Percentiles rank a stretch among this genome's conserved stretches.
Evolutionary conservation across 2,797 vertebrate genomes (phyloP).

Genomic region (Arrhamphus sclerolepis): DNA sequence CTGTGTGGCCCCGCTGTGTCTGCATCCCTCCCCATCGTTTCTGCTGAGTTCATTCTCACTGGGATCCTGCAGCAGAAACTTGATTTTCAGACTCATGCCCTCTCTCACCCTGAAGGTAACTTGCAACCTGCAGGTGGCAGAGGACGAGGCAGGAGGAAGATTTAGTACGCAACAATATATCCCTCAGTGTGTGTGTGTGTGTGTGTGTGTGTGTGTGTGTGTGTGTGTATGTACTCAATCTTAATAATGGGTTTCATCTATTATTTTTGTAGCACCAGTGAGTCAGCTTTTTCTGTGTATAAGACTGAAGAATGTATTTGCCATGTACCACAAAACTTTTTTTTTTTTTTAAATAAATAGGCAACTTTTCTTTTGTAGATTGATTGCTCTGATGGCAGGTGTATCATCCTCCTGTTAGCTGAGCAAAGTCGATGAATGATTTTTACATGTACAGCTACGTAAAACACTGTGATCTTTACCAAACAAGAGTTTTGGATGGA

Average conservation of each 20-base stretch:
- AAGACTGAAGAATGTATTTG: constrained; percentile 24
- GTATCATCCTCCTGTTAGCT: background rate
- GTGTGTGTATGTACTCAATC: no score
- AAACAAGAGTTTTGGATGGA: background rate
- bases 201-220: no score
- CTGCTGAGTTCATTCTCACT: constrained; percentile 87
- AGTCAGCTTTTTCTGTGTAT: constrained; percentile 9
- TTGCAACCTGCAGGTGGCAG: constrained; percentile 41
- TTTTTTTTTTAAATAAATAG: background rate
- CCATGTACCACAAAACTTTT: background rate
- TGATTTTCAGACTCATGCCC: constrained; percentile 73
- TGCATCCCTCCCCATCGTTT: constrained; percentile 81
- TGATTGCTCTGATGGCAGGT: no score
- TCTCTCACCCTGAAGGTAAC: constrained; percentile 46
- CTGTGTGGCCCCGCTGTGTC: constrained; percentile 77
- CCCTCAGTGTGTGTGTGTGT: background rate
- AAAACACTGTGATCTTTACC: no score
- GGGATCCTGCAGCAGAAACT: constrained; percentile 88
- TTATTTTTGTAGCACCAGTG: constrained; percentile 9
- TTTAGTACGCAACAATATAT: background rate
- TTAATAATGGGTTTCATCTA: background rate
- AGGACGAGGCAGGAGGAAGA: constrained; percentile 66
- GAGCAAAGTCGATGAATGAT: background rate
- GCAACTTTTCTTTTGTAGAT: no score
- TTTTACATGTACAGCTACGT: no score